Evolutionary conservation across 2,797 vertebrate genomes (phyloP).

Genomic region (Eremophila alpestris): DNA sequence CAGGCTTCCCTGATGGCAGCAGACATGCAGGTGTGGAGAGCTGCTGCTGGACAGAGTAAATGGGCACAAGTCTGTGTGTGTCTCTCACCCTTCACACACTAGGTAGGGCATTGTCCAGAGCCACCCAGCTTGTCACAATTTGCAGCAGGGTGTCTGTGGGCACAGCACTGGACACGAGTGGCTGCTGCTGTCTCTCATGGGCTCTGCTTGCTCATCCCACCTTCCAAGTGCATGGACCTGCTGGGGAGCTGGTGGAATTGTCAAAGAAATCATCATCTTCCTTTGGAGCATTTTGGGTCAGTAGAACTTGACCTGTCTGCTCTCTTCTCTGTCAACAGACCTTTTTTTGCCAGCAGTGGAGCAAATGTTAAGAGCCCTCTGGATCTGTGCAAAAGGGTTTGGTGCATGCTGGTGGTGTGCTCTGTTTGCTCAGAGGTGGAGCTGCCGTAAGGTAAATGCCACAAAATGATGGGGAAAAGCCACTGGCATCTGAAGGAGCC

Average conservation of each 20-base stretch:
- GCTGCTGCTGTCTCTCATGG: not conserved
- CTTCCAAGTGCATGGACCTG: not conserved
- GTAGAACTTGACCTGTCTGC: not conserved
- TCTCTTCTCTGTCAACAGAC: accelerated
- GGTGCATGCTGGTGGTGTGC: not conserved
- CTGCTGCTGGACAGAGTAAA: not conserved
- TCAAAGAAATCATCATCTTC: not conserved
- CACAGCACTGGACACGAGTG: accelerated
- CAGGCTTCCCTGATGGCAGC: not conserved
- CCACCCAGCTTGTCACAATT: not conserved
- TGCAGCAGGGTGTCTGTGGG: not conserved
- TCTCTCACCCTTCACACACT: not conserved
- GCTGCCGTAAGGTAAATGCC: not conserved
- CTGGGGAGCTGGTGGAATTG: not conserved
- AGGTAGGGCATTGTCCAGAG: not conserved
- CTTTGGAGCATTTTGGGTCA: not conserved
- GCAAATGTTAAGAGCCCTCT: not conserved
- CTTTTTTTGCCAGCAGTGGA: not conserved
- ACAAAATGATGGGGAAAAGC: not conserved
- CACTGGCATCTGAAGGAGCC: not conserved
- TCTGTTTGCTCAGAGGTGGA: not conserved
- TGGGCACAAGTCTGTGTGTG: not conserved
- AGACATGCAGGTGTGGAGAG: not conserved
- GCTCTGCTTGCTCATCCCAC: not conserved
- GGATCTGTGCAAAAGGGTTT: not conserved